A percentile compares a stretch with the other conserved stretches of the same genome.
phyloP scores from a whole-genome alignment of 2,113 vertebrate genomes.

The Gasterosteus nipponicus region DNA sequence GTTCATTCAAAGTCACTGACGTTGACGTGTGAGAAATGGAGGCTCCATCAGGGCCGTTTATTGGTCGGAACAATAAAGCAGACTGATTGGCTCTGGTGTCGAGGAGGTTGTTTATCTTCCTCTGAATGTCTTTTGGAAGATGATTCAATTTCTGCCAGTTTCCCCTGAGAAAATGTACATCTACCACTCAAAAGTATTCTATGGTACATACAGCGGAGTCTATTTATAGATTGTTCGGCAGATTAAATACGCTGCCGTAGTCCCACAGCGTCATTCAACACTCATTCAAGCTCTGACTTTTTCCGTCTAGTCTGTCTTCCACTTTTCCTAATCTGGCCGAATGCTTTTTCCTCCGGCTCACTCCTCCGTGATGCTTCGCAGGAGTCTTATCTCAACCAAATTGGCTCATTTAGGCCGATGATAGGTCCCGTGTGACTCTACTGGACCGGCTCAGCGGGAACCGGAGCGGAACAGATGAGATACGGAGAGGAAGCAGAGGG shows the following conservation, averaged over 20 bases:
- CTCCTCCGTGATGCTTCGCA: background rate
- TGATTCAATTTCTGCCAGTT: slow-evolving; percentile 15
- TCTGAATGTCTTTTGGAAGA: slow-evolving; percentile 8
- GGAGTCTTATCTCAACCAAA: slow-evolving; percentile 10
- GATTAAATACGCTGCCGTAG: background rate
- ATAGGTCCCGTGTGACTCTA: slow-evolving; percentile 19
- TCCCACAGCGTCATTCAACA: background rate
- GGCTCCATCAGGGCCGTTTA: slow-evolving; percentile 27
- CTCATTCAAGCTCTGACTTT: background rate
- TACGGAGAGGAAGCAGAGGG: slow-evolving; percentile 14
- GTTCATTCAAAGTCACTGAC: background rate
- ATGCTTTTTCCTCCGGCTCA: background rate
- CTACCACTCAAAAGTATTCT: slow-evolving; percentile 22
- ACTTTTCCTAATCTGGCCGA: background rate
- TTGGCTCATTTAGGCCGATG: slow-evolving; percentile 15
- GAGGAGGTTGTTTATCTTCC: slow-evolving; percentile 24
- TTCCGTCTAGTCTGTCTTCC: background rate
- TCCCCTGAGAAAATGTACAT: slow-evolving; percentile 9
- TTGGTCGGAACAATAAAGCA: slow-evolving; percentile 30
- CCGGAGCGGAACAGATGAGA: slow-evolving; percentile 12
- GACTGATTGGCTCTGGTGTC: slow-evolving; percentile 20
- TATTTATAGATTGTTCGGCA: slow-evolving; percentile 4
- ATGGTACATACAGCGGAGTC: background rate
- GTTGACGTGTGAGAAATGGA: slow-evolving; percentile 12
- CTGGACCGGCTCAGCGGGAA: background rate